These are phyloP conservation scores for Monopis laevigella DNA, from an alignment of 2,888 invertebrate genomes.

Conservation along the genomic window DNA sequence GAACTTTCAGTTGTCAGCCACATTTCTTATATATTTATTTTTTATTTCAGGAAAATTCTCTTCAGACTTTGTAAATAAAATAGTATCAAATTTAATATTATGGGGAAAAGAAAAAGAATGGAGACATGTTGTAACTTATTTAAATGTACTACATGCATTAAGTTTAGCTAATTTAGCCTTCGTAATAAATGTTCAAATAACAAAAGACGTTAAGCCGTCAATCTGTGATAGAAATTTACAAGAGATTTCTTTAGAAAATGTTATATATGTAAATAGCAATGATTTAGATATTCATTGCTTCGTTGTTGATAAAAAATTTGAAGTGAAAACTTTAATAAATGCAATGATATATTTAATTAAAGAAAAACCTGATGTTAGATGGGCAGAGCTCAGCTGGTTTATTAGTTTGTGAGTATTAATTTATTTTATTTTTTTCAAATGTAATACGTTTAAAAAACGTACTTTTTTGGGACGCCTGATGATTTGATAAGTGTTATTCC, in stretches of 20 bases:
- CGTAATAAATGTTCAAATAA: conserved; percentile 57
- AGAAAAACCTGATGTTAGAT: conserved; percentile 70
- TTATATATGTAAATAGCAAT: too few relatives aligned
- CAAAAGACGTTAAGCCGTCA: conserved; percentile 37
- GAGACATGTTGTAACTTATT: conserved; percentile 41
- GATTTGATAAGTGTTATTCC: too few relatives aligned
- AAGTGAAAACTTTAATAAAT: conserved; percentile 64
- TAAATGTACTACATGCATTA: conserved; percentile 45
- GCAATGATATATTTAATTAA: conserved; percentile 70
- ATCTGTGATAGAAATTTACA: conserved; percentile 55
- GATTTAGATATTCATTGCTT: conserved; percentile 71
- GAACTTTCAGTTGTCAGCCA: too few relatives aligned
- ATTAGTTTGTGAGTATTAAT: conserved; percentile 68
- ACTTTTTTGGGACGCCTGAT: too few relatives aligned
- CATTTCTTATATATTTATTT: too few relatives aligned
- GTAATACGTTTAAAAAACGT: too few relatives aligned
- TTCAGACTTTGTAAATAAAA: conserved; percentile 38
- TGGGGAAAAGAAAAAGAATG: conserved; percentile 42
- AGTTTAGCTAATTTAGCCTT: conserved; percentile 47
- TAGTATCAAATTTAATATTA: conserved; percentile 44
- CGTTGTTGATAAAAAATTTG: conserved; percentile 55
- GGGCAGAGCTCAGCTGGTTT: conserved; percentile 78
- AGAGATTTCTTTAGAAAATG: conserved; percentile 41
- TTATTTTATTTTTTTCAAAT: conserved; percentile 6
- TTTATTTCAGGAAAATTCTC: conserved; percentile 56